phyloP scores from a whole-genome alignment of 2,888 invertebrate species.

The Meganola albula region DNA sequence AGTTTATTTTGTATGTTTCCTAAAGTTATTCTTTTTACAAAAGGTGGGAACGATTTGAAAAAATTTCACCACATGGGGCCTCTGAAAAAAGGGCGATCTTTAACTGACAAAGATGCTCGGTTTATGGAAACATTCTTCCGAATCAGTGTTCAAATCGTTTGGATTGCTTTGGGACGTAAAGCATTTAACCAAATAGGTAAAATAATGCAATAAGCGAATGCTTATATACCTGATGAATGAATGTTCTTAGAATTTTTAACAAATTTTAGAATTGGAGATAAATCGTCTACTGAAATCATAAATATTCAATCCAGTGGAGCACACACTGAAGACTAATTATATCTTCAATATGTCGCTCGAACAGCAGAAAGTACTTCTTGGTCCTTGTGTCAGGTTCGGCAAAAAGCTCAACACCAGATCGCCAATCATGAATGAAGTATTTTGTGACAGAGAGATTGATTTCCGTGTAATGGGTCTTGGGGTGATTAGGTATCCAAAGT shows the following conservation, averaged over 20 bases:
- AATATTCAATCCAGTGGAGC: constrained; percentile 76
- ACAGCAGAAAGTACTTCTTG: constrained; percentile 75
- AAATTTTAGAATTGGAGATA: constrained; percentile 79
- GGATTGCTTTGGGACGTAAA: constrained; percentile 79
- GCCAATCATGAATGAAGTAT: constrained; percentile 77
- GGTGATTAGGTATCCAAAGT: constrained; percentile 51
- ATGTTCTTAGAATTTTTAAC: too few relatives aligned
- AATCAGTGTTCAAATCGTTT: constrained; percentile 78
- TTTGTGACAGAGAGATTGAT: constrained; percentile 74
- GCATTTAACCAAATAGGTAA: constrained; percentile 78
- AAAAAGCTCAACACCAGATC: constrained; percentile 78
- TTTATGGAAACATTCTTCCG: constrained; percentile 77
- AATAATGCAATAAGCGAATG: too few relatives aligned
- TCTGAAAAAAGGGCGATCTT: constrained; percentile 69
- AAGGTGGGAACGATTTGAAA: constrained; percentile 64
- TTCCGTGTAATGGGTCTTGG: constrained; percentile 78
- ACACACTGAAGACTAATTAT: constrained; percentile 55
- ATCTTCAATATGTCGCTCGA: constrained; percentile 34
- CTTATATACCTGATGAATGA: too few relatives aligned
- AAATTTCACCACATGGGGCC: constrained; percentile 79
- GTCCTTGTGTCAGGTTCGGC: constrained; percentile 67
- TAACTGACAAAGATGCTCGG: constrained; percentile 79
- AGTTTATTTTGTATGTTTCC: neutral
- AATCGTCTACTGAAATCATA: constrained; percentile 79
- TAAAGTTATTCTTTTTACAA: neutral